These are phyloP conservation scores for Myrmecophaga tridactyla DNA, from an alignment of 2,113 vertebrate genomes.

Conservation along the genomic window DNA sequence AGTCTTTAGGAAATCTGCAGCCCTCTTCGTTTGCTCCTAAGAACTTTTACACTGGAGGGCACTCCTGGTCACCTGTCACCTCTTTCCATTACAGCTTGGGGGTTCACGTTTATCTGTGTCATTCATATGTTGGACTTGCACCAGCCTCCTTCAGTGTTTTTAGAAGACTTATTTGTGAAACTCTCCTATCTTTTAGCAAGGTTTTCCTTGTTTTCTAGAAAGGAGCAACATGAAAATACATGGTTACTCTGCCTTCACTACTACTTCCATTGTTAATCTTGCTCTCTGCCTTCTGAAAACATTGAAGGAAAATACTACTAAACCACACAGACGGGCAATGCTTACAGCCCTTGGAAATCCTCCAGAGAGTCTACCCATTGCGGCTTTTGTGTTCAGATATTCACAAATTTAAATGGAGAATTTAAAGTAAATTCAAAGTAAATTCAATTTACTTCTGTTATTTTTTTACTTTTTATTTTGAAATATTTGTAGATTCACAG, in stretches of 20 bases:
- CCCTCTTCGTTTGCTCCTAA: neutral
- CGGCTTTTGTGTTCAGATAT: neutral
- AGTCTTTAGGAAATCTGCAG: slow-evolving; percentile 19
- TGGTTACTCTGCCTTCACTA: neutral
- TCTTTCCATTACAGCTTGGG: neutral
- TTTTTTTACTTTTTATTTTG: neutral
- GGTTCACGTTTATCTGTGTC: slow-evolving; percentile 55
- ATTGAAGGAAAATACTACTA: neutral
- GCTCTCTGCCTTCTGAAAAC: slow-evolving; percentile 7
- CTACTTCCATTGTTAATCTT: neutral
- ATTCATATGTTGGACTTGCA: slow-evolving; percentile 26
- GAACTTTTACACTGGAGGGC: neutral
- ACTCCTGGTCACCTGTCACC: neutral
- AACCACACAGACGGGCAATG: neutral
- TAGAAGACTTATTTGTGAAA: slow-evolving; percentile 50
- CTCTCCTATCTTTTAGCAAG: slow-evolving; percentile 46
- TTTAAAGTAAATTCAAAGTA: too few species aligned
- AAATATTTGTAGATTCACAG: neutral
- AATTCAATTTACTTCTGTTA: neutral
- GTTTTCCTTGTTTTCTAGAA: neutral
- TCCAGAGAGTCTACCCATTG: neutral
- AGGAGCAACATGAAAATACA: neutral
- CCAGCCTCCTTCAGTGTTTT: neutral
- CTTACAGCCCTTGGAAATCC: neutral
- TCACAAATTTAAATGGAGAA: neutral